These are phyloP conservation scores for Drosophila aff. DNA, from an alignment of 1,140 invertebrate genomes.

Conservation along the genomic window DNA sequence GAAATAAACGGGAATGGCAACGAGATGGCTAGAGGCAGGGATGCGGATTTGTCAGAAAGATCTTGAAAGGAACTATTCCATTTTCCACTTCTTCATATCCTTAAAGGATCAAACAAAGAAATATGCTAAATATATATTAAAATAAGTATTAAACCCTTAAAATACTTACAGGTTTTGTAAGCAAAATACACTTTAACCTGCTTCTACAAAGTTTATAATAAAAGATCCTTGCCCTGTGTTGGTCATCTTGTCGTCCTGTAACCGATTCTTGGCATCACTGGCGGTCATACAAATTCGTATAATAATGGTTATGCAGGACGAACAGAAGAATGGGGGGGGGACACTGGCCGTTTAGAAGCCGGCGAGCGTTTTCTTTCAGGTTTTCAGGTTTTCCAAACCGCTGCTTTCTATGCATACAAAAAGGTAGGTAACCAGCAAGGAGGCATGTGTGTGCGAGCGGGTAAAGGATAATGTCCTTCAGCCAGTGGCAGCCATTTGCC, in stretches of 20 bases:
- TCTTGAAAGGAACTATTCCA: background rate
- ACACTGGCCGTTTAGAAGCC: constrained; percentile 40
- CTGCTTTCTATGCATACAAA: constrained; percentile 57
- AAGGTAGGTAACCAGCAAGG: constrained; percentile 1
- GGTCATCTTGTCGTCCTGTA: background rate
- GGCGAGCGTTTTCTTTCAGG: constrained; percentile 26
- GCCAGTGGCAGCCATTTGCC: constrained; percentile 68
- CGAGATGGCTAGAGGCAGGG: background rate
- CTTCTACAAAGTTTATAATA: background rate
- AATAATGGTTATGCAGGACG: constrained; percentile 44
- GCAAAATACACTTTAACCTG: background rate
- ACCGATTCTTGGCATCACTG: constrained; percentile 1
- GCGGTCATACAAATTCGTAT: constrained; percentile 37
- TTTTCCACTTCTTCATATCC: background rate
- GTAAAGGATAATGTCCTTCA: constrained; percentile 51
- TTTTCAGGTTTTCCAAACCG: constrained; percentile 25
- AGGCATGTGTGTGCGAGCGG: constrained; percentile 13
- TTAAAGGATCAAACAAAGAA: no score
- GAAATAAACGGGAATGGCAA: constrained; percentile 57
- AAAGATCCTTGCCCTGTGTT: no score
- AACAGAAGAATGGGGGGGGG: background rate
- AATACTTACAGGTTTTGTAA: background rate
- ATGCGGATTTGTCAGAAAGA: background rate
- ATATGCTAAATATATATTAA: background rate
- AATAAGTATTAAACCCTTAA: background rate